These are phyloP conservation scores for Saxicola maurus DNA, from an alignment of 2,797 vertebrate genomes.

Conservation along the genomic window DNA sequence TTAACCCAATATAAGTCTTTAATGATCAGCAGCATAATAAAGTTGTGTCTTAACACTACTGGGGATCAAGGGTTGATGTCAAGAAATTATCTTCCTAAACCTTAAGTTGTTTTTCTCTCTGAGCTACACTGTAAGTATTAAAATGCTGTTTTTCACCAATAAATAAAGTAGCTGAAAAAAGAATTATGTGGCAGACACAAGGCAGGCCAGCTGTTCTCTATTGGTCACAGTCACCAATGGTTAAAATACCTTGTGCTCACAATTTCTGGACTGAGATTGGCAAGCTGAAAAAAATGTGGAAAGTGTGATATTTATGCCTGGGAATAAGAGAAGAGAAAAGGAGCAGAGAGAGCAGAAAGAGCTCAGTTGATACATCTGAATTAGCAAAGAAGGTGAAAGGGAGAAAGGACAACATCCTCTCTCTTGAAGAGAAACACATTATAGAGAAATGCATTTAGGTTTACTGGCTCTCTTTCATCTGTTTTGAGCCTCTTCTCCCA, in stretches of 20 bases:
- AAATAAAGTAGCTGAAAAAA: accelerated
- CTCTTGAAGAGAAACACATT: conserved; percentile 9
- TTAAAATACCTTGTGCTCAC: background rate
- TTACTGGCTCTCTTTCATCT: conserved; percentile 34
- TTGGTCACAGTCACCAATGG: background rate
- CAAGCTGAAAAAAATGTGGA: background rate
- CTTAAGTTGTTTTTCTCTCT: background rate
- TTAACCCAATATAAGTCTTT: background rate
- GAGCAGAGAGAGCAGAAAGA: background rate
- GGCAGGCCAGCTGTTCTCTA: background rate
- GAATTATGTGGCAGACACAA: background rate
- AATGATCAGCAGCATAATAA: background rate
- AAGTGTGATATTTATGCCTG: background rate
- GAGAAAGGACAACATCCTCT: conserved; percentile 35
- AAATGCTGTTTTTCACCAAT: background rate
- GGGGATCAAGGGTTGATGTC: background rate
- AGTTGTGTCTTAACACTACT: background rate
- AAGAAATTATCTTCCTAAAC: background rate
- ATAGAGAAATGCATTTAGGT: background rate
- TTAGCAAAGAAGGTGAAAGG: background rate
- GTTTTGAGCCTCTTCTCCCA: conserved; percentile 21
- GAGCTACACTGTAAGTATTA: background rate
- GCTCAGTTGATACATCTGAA: background rate
- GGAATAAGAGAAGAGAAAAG: background rate
- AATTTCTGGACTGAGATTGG: background rate